phyloP scores from a whole-genome alignment of 2,888 invertebrate species.

The Athrips mouffetella region DNA sequence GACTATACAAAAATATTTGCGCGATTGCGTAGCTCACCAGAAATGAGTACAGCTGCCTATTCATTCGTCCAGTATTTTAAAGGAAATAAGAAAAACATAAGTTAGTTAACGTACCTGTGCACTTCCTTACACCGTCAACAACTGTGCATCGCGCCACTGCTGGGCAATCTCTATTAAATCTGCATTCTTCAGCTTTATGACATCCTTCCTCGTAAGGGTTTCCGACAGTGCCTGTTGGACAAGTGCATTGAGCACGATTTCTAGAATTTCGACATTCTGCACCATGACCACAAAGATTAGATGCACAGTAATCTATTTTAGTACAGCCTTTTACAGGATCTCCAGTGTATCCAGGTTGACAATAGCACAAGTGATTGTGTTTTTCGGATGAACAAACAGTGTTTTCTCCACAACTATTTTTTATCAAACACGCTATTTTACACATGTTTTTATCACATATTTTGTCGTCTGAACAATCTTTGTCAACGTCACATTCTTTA shows the following conservation, averaged over 20 bases:
- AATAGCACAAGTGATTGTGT: constrained; percentile 85
- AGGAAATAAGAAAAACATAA: too few relatives aligned
- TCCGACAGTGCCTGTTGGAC: constrained; percentile 88
- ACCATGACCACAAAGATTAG: constrained; percentile 88
- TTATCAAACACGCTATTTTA: constrained; percentile 89
- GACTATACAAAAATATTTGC: too few relatives aligned
- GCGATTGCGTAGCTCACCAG: too few relatives aligned
- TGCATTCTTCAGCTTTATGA: constrained; percentile 88
- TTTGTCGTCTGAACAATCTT: constrained; percentile 89
- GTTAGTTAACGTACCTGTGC: too few relatives aligned
- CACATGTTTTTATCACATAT: constrained; percentile 90
- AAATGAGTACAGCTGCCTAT: too few relatives aligned
- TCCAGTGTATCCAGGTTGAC: constrained; percentile 92
- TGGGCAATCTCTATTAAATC: constrained; percentile 88
- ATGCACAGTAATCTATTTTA: constrained; percentile 87
- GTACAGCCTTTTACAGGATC: constrained; percentile 85
- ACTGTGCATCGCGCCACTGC: constrained; percentile 86
- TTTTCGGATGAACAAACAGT: constrained; percentile 91
- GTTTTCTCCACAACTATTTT: constrained; percentile 91
- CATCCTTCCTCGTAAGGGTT: constrained; percentile 92
- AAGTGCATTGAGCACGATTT: constrained; percentile 88
- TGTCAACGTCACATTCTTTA: constrained; percentile 85
- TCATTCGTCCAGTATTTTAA: too few relatives aligned
- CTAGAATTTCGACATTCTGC: constrained; percentile 88
- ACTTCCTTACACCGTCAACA: constrained; percentile 85